Evolutionary conservation across 2,797 vertebrate genomes (phyloP).

Genomic region (Adrianichthys oophorus): DNA sequence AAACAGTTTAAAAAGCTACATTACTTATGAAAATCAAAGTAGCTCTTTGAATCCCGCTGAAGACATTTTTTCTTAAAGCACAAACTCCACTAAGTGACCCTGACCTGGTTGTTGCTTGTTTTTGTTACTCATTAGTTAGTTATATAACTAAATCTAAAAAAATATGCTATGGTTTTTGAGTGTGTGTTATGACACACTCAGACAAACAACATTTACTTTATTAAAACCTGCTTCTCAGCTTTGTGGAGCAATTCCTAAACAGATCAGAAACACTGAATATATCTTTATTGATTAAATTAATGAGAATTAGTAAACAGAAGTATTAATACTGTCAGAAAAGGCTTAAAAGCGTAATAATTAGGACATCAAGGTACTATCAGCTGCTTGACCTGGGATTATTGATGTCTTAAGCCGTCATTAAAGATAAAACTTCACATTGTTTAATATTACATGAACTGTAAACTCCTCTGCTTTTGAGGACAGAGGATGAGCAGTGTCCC

Average conservation of each 20-base stretch:
- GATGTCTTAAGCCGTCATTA: background rate
- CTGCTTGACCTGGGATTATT: slow-evolving; percentile 9
- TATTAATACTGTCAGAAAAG: slow-evolving; percentile 4
- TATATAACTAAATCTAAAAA: slow-evolving; percentile 17
- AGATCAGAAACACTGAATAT: slow-evolving; percentile 5
- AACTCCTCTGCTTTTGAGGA: slow-evolving; percentile 23
- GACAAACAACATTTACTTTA: slow-evolving; percentile 33
- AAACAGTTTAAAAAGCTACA: slow-evolving; percentile 1
- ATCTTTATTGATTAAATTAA: slow-evolving; percentile 20
- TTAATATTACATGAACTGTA: slow-evolving; percentile 9
- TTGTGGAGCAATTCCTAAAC: background rate
- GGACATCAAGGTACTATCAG: background rate
- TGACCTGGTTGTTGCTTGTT: too few species aligned
- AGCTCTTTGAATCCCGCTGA: too few species aligned
- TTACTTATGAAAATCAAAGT: slow-evolving; percentile 32
- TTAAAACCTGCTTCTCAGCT: slow-evolving; percentile 15
- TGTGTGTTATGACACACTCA: slow-evolving; percentile 47
- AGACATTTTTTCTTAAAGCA: too few species aligned
- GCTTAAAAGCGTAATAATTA: slow-evolving; percentile 5
- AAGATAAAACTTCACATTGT: slow-evolving; percentile 20
- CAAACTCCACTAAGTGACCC: too few species aligned
- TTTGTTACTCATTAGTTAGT: too few species aligned
- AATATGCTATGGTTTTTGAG: slow-evolving; percentile 32
- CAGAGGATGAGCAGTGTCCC: slow-evolving; percentile 42
- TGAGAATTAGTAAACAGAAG: slow-evolving; percentile 7